These are phyloP conservation scores for Synanthedon formicaeformis DNA, from an alignment of 2,888 invertebrate genomes.

Conservation along the genomic window DNA sequence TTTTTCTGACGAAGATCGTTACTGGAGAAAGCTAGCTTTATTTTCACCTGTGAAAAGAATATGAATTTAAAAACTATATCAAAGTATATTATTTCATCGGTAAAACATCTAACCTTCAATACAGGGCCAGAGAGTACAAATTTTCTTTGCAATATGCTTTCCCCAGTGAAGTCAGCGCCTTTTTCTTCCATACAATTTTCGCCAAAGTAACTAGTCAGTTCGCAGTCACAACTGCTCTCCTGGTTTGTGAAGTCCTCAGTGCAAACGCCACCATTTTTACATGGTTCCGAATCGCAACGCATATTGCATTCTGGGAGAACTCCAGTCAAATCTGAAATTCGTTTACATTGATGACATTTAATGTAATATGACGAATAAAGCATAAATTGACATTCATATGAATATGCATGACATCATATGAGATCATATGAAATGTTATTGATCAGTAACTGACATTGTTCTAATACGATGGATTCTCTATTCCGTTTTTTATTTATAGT, in stretches of 20 bases:
- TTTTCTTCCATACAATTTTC: constrained; percentile 90
- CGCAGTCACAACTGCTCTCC: constrained; percentile 88
- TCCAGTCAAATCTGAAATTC: constrained; percentile 68
- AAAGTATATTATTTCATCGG: not conserved
- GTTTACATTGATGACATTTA: not conserved
- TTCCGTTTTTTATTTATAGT: too few relatives aligned
- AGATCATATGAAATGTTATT: too few relatives aligned
- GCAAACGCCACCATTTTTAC: constrained; percentile 88
- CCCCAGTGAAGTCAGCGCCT: constrained; percentile 90
- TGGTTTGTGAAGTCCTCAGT: constrained; percentile 90
- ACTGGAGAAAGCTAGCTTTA: constrained; percentile 89
- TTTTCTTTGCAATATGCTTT: constrained; percentile 83
- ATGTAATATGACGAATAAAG: not conserved
- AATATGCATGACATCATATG: too few relatives aligned
- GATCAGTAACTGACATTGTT: too few relatives aligned
- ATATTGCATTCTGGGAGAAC: constrained; percentile 87
- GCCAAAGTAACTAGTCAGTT: constrained; percentile 90
- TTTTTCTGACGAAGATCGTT: constrained; percentile 82
- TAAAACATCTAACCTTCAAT: constrained; percentile 36
- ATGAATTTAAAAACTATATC: not conserved
- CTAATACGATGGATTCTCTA: too few relatives aligned
- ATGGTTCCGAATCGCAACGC: constrained; percentile 89
- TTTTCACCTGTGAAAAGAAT: constrained; percentile 73
- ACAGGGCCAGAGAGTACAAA: constrained; percentile 80
- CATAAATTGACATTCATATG: too few relatives aligned